Percentiles rank a stretch among this genome's conserved stretches.
Evolutionary conservation across 2,113 vertebrate genomes (phyloP).

Genomic region (Cichladusa arquata): DNA sequence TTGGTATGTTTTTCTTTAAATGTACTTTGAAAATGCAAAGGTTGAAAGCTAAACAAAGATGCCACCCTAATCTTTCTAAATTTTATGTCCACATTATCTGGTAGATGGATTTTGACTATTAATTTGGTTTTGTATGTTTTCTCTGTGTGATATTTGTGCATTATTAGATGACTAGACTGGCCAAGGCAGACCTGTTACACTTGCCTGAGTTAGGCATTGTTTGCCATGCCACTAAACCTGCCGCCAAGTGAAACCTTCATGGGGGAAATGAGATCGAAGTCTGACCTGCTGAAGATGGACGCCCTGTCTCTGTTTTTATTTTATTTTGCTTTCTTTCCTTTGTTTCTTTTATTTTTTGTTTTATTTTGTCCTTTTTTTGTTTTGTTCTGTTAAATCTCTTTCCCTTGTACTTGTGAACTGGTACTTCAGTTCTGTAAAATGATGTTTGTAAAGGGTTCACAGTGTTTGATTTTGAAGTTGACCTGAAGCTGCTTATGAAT

Average conservation of each 20-base stretch:
- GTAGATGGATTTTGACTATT: conserved; percentile 28
- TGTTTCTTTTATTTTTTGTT: conserved; percentile 57
- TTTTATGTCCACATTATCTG: conserved; percentile 87
- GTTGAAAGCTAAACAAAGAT: conserved; percentile 70
- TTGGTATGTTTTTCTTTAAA: conserved; percentile 66
- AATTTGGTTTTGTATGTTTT: conserved; percentile 97
- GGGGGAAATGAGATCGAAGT: conserved; percentile 97
- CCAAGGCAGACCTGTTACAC: conserved; percentile 99
- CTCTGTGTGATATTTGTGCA: conserved; percentile 99
- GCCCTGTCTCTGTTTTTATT: conserved; percentile 97
- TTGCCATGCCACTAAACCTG: conserved; percentile 99
- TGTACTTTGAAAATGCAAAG: conserved; percentile 66
- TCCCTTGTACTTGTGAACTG: conserved; percentile 80
- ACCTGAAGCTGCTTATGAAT: conserved; percentile 57
- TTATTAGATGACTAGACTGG: conserved; percentile 99
- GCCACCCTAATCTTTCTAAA: conserved; percentile 76
- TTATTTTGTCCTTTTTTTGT: conserved; percentile 85
- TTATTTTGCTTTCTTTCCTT: conserved; percentile 82
- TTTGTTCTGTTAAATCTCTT: conserved; percentile 81
- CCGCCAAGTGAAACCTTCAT: conserved; percentile 97
- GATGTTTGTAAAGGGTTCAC: conserved; percentile 76
- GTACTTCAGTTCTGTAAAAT: conserved; percentile 79
- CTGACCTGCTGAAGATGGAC: conserved; percentile 98
- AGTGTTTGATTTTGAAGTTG: conserved; percentile 66
- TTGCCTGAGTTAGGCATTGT: conserved; percentile 99